A percentile compares a stretch with the other conserved stretches of the same genome.
phyloP scores from a whole-genome alignment of 2,113 vertebrate genomes.

The Oenanthe oenanthe region DNA sequence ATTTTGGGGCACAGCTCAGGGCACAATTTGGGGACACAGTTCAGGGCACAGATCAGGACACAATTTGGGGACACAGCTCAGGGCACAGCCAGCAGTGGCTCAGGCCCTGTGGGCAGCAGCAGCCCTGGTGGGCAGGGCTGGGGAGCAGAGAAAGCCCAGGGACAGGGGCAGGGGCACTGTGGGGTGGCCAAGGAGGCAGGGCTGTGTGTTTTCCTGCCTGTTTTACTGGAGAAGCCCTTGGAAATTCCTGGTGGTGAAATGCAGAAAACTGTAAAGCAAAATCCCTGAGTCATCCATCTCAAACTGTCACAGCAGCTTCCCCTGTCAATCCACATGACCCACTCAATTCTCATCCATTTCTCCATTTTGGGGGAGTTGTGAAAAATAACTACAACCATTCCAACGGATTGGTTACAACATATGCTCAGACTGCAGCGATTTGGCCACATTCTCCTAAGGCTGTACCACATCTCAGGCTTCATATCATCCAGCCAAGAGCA shows the following conservation, averaged over 20 bases:
- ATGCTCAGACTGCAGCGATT: background rate
- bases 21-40: no score
- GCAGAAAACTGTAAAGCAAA: background rate
- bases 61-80: accelerated
- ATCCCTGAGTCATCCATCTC: conserved; percentile 15
- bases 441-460: background rate
- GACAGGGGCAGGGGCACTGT: accelerated
- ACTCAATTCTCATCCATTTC: conserved; percentile 10
- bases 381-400: conserved; percentile 35
- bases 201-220: background rate
- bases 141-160: background rate
- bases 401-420: background rate
- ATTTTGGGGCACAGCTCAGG: no score
- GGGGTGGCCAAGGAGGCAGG: background rate
- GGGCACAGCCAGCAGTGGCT: accelerated
- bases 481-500: background rate
- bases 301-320: conserved; percentile 15
- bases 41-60: no score
- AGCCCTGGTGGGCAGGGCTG: background rate
- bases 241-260: background rate
- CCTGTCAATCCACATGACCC: conserved; percentile 15
- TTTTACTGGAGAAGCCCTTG: background rate
- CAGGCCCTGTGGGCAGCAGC: accelerated
- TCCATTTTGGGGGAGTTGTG: conserved; percentile 23
- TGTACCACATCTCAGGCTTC: background rate